Evolutionary conservation across 2,113 vertebrate genomes (phyloP).

Genomic region (Megaceryle maxima): DNA sequence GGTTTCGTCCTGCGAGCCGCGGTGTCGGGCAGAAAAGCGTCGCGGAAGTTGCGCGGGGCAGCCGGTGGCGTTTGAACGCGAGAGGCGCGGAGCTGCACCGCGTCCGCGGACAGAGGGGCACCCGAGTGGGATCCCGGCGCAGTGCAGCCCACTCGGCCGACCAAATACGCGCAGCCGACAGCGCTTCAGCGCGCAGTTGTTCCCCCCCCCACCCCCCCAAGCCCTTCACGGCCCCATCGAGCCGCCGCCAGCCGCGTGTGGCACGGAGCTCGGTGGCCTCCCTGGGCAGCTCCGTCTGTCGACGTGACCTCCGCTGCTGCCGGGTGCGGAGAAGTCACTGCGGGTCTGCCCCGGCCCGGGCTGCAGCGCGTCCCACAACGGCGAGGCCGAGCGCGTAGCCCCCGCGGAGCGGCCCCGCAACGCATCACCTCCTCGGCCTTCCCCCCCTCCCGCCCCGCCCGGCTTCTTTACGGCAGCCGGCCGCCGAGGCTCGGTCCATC

Average conservation of each 20-base stretch:
- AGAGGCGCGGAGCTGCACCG: neutral
- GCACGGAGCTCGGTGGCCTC: no score
- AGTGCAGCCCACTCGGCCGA: neutral
- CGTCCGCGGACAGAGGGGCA: neutral
- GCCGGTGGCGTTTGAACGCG: neutral
- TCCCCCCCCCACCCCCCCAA: no score
- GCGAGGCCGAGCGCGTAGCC: neutral
- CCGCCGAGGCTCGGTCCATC: neutral
- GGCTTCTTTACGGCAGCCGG: neutral
- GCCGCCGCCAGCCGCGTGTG: neutral
- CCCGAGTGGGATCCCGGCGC: no score
- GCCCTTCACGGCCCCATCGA: neutral
- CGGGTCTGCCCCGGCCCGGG: neutral
- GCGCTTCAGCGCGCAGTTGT: neutral
- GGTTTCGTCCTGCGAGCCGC: neutral
- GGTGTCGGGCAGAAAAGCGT: neutral
- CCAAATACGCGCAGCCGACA: neutral
- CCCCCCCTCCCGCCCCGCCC: neutral
- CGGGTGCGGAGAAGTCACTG: neutral
- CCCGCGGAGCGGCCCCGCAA: neutral
- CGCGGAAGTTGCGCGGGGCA: conserved; percentile 14
- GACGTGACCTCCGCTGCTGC: neutral
- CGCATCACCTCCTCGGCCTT: neutral
- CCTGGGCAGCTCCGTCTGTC: neutral
- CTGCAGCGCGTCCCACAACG: neutral